phyloP scores from a whole-genome alignment of 2,113 vertebrate species.

The Takifugu flavidus region DNA sequence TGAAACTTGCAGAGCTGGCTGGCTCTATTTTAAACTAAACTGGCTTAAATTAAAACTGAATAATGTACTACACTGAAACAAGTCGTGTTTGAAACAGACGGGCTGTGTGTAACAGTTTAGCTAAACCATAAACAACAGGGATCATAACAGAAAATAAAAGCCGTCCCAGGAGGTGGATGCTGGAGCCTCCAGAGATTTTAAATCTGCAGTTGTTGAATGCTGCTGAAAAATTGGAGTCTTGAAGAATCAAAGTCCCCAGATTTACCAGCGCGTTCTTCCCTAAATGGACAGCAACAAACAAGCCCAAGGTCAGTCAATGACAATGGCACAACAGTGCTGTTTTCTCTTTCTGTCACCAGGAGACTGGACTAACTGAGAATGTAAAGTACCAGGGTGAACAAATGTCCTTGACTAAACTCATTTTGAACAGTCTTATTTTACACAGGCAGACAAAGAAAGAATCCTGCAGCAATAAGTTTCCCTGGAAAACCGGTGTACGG shows the following conservation, averaged over 20 bases:
- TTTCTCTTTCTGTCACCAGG: slow-evolving; percentile 15
- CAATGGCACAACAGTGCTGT: slow-evolving; percentile 18
- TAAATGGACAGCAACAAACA: slow-evolving; percentile 42
- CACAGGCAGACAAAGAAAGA: slow-evolving; percentile 19
- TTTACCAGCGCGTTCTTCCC: slow-evolving; percentile 26
- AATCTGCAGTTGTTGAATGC: slow-evolving; percentile 33
- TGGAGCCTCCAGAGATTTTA: slow-evolving; percentile 6
- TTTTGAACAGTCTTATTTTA: slow-evolving; percentile 17
- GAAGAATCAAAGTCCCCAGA: slow-evolving; percentile 35
- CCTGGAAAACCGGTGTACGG: not conserved
- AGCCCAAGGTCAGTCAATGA: slow-evolving; percentile 50
- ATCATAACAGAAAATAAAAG: slow-evolving; percentile 12
- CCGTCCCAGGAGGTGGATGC: slow-evolving; percentile 19
- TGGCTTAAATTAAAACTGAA: not conserved
- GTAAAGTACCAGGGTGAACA: slow-evolving; percentile 11
- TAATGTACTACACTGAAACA: not conserved
- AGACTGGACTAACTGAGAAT: slow-evolving; percentile 28
- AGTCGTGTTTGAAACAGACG: slow-evolving; percentile 3
- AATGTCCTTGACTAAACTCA: slow-evolving; percentile 44
- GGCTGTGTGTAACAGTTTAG: not conserved
- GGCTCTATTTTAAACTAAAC: not conserved
- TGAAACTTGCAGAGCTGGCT: not conserved
- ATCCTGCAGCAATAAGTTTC: not conserved
- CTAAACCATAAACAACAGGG: not conserved
- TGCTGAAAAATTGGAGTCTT: slow-evolving; percentile 16